These are phyloP conservation scores for Lepidocyrtinus sp. DNA, from an alignment of 2,888 invertebrate species.

Conservation along the genomic window DNA sequence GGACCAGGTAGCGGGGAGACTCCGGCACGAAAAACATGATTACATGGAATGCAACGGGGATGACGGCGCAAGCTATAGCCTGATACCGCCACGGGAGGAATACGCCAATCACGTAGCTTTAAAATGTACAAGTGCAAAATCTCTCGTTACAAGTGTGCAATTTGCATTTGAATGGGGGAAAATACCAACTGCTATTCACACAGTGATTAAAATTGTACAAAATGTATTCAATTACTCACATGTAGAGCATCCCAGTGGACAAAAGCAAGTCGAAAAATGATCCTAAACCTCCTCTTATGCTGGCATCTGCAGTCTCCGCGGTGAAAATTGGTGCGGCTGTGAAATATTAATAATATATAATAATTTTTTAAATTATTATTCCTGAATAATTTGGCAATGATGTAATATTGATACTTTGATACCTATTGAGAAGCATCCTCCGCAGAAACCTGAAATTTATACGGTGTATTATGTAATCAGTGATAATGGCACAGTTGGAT, in stretches of 20 bases:
- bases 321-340: constrained; percentile 74
- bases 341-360: too few relatives aligned
- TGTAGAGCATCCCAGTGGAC: constrained; percentile 69
- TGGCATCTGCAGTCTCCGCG: constrained; percentile 73
- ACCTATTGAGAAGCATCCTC: constrained; percentile 72
- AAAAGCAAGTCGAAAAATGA: constrained; percentile 71
- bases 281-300: constrained; percentile 73
- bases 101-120: constrained; percentile 69
- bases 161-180: too few relatives aligned
- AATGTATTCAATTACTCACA: constrained; percentile 50
- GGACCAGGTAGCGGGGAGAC: constrained; percentile 61
- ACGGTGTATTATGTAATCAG: background rate
- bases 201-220: too few relatives aligned
- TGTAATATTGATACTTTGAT: too few relatives aligned
- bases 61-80: constrained; percentile 61
- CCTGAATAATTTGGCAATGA: too few relatives aligned
- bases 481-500: background rate
- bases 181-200: too few relatives aligned
- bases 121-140: constrained; percentile 50
- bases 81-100: constrained; percentile 61
- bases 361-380: too few relatives aligned
- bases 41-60: constrained; percentile 61
- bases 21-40: constrained; percentile 63
- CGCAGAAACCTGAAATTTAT: constrained; percentile 71
- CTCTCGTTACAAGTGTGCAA: background rate